Evolutionary conservation across 1,140 invertebrate genomes (phyloP).

Genomic region (Saxidomus purpurata): DNA sequence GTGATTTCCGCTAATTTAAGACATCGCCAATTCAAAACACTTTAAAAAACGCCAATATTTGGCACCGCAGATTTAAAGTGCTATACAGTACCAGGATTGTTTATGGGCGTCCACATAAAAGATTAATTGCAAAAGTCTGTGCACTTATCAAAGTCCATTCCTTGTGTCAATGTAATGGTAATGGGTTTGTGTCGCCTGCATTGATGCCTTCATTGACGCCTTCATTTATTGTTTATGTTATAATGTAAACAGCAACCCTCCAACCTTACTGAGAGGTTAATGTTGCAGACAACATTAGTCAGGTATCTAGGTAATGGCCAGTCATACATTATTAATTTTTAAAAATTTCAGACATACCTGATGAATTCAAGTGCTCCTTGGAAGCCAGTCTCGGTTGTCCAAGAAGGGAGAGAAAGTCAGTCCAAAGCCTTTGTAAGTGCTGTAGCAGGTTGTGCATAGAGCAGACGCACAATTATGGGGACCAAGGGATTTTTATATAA

Average conservation of each 20-base stretch:
- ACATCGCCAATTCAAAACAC: too few relatives aligned
- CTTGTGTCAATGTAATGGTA: neutral
- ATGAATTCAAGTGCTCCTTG: neutral
- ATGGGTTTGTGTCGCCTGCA: neutral
- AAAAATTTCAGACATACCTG: conserved; percentile 46
- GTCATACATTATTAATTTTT: too few relatives aligned
- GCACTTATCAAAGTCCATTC: too few relatives aligned
- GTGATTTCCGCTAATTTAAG: too few relatives aligned
- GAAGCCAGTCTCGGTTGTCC: conserved; percentile 1
- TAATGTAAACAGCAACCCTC: neutral
- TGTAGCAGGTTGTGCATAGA: conserved; percentile 25
- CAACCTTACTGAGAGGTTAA: neutral
- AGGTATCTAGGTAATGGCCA: too few relatives aligned
- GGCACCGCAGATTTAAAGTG: too few relatives aligned
- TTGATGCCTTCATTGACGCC: neutral
- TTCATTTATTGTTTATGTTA: neutral
- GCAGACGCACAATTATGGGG: too few relatives aligned
- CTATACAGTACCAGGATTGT: too few relatives aligned
- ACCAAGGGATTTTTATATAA: neutral
- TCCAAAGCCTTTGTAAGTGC: neutral
- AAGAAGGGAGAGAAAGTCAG: conserved; percentile 5
- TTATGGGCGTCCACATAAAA: too few relatives aligned
- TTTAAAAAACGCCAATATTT: too few relatives aligned
- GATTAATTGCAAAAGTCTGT: too few relatives aligned
- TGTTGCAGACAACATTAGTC: neutral